Evolutionary conservation across 2,888 invertebrate genomes (phyloP), one percentile per base, ranked within the genome.

Genomic region (Carabus problematicus): DNA sequence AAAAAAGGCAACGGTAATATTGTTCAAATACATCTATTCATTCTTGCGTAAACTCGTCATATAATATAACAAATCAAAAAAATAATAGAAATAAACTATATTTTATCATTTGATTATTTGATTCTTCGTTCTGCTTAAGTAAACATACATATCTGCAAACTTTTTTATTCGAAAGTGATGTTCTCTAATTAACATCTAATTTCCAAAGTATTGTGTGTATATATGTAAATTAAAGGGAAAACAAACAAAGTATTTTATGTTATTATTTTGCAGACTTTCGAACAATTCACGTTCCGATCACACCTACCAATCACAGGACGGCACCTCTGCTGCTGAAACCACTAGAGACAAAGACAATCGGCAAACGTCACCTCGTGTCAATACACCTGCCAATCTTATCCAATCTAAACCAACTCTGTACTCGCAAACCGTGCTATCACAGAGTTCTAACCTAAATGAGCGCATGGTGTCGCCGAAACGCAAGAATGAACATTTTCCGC

Each of bases 281-380:
- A 85, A 84, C 62, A 85, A 85, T 73, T 80, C 83, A 16, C 78
- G 83, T 69, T 79, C 75, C 8, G 84, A 84, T 45, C 80, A 83
- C 70, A 78, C 82, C 14, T 75, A 82, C 42, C 74, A 77, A 76
- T 69, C 74, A 16, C 39, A 14, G 1, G 63, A 70, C 42, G 59
- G 59, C 9, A 42, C 66, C 14, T 40, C 70, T 14, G 61, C 58
- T 18, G 58, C 39, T 11, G 49, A 63, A 19, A 39, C 63, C 9
- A 29, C 60, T 14, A 70, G 68, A 8, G 68, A 71, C 12, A 66
- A 62, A 47, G 58, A 64, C 56, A 64, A 61, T 42, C 60, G 58
- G 12, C 49, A 64, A 45, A 58, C 76, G 12, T 72, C 75, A 0
- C 76, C 77, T 8, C 72, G 79, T 29, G 79, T 78, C 42, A 78